Conservation (phyloP, 53 echinoderm and acorn worm genomes). For the Antedon mediterranea region DNA sequence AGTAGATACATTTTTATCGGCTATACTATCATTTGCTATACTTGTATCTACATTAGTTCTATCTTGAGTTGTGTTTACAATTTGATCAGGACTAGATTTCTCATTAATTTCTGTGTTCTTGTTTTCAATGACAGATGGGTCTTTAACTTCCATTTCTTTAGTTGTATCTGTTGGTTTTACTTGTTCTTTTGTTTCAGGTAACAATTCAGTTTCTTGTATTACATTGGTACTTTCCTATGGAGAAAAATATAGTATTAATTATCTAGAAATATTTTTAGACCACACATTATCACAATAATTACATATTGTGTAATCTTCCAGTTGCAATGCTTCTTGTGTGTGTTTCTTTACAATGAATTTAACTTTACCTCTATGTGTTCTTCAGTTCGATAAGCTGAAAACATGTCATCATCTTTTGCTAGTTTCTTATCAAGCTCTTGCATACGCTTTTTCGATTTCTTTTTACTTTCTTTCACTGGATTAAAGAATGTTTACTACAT, state of each 20-base stretch:
- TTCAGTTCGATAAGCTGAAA: slow-evolving; percentile 53
- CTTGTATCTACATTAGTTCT: neutral
- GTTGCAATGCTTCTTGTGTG: no score
- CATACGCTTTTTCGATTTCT: slow-evolving; percentile 57
- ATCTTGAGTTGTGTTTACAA: neutral
- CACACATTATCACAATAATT: neutral
- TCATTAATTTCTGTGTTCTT: neutral
- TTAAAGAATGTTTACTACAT: no score
- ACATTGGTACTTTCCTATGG: neutral
- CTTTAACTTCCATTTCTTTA: neutral
- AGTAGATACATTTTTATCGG: neutral
- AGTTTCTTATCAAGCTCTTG: slow-evolving; percentile 71
- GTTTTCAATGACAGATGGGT: neutral
- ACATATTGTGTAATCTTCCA: no score
- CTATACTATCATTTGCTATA: neutral
- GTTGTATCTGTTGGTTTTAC: neutral
- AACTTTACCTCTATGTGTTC: slow-evolving; percentile 1
- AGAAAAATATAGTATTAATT: neutral
- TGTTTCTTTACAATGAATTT: no score
- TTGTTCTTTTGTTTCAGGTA: neutral
- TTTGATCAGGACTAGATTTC: neutral
- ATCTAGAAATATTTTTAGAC: neutral
- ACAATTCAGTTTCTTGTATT: neutral
- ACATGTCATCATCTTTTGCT: slow-evolving; percentile 51
- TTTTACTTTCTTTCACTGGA: slow-evolving; percentile 13